phyloP scores from a whole-genome alignment of 2,797 vertebrate species.

The Prunella strophiata region DNA sequence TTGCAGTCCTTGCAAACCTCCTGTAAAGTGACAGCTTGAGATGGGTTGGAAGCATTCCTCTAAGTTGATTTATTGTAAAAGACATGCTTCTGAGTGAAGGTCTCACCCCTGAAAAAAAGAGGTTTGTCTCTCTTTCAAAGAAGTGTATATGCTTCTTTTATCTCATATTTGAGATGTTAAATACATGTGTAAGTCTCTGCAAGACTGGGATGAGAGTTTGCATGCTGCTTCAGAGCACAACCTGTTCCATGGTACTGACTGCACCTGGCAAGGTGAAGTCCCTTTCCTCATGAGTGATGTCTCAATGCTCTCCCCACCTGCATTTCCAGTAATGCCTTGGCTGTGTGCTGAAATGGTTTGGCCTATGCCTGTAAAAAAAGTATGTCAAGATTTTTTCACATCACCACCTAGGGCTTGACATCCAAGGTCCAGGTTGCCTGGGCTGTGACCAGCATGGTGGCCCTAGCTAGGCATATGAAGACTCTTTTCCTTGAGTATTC shows the following conservation, averaged over 20 bases:
- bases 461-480: not conserved
- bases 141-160: not conserved
- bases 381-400: not conserved
- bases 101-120: not conserved
- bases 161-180: not conserved
- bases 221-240: not conserved
- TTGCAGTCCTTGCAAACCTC: not conserved
- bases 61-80: not conserved
- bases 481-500: not conserved
- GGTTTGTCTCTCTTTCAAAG: not conserved
- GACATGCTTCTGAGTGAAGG: not conserved
- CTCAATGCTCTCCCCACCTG: not conserved
- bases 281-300: not conserved
- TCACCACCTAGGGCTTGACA: not conserved
- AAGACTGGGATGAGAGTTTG: not conserved
- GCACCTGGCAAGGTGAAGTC: not conserved
- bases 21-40: not conserved
- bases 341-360: not conserved
- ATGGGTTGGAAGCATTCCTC: not conserved
- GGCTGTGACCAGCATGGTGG: not conserved
- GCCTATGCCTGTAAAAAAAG: not conserved
- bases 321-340: not conserved
- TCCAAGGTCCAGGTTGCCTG: not conserved
- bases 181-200: not conserved
- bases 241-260: accelerated